Conservation (phyloP, 2,113 vertebrate genomes). For the Burhinus oedicnemus region DNA sequence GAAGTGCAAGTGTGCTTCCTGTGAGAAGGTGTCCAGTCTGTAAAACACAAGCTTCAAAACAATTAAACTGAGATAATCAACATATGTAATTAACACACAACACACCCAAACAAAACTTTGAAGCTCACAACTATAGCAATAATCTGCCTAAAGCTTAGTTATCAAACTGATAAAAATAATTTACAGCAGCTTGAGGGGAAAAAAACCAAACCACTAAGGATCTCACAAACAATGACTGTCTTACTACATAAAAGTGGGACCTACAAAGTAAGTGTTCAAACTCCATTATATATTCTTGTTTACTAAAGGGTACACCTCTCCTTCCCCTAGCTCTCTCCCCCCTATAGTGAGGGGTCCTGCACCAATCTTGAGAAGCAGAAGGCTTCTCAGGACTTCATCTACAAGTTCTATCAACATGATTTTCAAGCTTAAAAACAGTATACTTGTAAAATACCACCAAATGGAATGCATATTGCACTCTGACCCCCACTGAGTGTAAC, state of each 20-base stretch:
- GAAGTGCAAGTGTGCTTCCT: not conserved
- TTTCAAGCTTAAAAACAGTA: conserved; percentile 11
- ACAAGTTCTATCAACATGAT: not conserved
- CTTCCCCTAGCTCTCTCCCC: not conserved
- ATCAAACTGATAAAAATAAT: not conserved
- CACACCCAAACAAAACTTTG: not conserved
- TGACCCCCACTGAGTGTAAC: not conserved
- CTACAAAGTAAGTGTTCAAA: not conserved
- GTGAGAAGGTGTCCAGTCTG: not conserved
- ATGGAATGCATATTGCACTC: conserved; percentile 20
- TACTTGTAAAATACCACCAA: not conserved
- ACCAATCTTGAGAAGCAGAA: not conserved
- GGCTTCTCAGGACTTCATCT: not conserved
- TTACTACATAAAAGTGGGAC: not conserved
- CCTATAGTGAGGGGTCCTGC: not conserved
- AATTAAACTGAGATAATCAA: not conserved
- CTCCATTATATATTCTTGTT: not conserved
- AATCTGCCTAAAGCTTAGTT: conserved; percentile 29
- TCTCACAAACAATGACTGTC: not conserved
- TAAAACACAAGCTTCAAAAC: conserved; percentile 16
- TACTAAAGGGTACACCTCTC: not conserved
- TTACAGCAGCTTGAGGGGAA: not conserved
- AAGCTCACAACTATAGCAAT: conserved; percentile 38
- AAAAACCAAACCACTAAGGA: not conserved
- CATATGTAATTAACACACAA: not conserved